phyloP scores from a whole-genome alignment of 2,888 invertebrate genomes.

The Arenicola marina region DNA sequence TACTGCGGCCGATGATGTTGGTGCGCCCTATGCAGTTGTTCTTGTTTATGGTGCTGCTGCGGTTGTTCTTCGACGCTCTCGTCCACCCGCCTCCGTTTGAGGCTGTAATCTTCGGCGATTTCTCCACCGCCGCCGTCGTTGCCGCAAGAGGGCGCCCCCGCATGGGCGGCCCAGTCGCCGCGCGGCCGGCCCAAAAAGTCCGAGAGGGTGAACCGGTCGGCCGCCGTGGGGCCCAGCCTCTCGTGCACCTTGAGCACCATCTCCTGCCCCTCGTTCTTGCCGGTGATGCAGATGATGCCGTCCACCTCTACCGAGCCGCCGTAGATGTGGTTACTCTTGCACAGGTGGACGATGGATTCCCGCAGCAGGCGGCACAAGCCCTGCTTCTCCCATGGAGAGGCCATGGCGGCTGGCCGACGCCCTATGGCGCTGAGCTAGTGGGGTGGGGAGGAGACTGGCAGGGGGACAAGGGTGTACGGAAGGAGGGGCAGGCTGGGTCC shows the following conservation, averaged over 20 bases:
- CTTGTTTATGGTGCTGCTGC: too few species aligned
- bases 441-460: too few species aligned
- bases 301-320: conserved; percentile 32
- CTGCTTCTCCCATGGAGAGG: conserved; percentile 13
- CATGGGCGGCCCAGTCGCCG: neutral
- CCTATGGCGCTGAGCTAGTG: too few species aligned
- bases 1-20: too few species aligned
- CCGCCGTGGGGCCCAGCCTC: conserved; percentile 11
- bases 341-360: conserved; percentile 30
- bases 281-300: conserved; percentile 35
- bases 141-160: too few species aligned
- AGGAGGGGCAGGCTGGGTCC: too few species aligned
- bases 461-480: too few species aligned
- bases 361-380: conserved; percentile 19
- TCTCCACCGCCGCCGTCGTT: neutral
- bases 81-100: conserved; percentile 4
- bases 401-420: neutral
- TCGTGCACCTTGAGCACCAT: conserved; percentile 35
- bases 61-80: neutral
- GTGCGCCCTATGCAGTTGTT: too few species aligned
- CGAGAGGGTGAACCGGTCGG: neutral
- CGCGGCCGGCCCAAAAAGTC: neutral
- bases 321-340: conserved; percentile 21
- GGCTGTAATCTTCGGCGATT: neutral
- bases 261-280: conserved; percentile 31